Evolutionary conservation across 2,113 vertebrate species (phyloP).

Genomic region (Calidris pygmaea): DNA sequence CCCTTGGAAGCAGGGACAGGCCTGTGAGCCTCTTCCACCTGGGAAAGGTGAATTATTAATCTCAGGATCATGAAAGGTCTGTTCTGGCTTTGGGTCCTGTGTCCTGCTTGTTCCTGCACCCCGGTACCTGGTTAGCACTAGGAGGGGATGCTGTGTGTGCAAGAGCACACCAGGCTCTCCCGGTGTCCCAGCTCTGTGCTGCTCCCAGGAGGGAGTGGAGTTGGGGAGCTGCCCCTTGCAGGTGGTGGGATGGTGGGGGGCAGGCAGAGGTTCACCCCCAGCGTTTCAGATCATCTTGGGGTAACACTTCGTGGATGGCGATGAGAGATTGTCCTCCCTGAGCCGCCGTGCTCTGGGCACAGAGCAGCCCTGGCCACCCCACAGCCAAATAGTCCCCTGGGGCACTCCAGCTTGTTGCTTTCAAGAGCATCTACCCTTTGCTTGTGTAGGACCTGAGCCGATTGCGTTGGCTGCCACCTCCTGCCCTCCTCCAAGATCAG

Average conservation of each 20-base stretch:
- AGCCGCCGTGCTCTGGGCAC: neutral
- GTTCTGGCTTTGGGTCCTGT: fast-evolving
- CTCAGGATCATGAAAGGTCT: neutral
- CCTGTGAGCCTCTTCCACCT: neutral
- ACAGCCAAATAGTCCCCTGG: fast-evolving
- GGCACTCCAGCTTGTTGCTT: fast-evolving
- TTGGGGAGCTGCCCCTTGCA: neutral
- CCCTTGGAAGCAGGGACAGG: neutral
- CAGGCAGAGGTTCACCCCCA: neutral
- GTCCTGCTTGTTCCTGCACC: neutral
- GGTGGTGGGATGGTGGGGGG: neutral
- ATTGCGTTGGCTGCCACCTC: fast-evolving
- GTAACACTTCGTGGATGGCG: neutral
- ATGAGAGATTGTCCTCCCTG: fast-evolving
- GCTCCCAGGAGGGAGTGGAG: neutral
- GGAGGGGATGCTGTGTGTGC: neutral
- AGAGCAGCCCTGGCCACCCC: neutral
- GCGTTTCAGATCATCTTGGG: neutral
- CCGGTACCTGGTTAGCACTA: fast-evolving
- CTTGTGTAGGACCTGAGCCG: neutral
- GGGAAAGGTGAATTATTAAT: neutral
- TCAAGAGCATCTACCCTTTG: fast-evolving
- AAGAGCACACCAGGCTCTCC: neutral
- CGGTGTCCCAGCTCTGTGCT: fast-evolving
- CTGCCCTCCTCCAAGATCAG: neutral